Evolutionary conservation across 2,113 vertebrate genomes (phyloP).

Genomic region (Pantherophis guttatus): DNA sequence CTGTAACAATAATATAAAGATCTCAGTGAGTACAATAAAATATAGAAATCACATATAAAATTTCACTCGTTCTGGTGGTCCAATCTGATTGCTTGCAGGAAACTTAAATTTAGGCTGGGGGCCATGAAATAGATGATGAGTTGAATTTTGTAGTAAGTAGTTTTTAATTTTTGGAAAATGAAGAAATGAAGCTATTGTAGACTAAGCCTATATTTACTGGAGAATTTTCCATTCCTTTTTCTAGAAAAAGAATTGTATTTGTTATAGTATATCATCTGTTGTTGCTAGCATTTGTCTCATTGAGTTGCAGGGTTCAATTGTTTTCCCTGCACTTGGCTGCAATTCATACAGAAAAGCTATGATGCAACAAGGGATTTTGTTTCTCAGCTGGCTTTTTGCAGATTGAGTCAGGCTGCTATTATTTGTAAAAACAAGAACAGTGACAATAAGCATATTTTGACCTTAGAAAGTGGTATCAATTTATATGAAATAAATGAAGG

Average conservation of each 20-base stretch:
- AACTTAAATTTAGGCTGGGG: not conserved
- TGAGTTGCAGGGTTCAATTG: not conserved
- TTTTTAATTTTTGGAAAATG: not conserved
- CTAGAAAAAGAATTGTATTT: not conserved
- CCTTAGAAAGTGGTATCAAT: not conserved
- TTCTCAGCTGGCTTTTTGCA: not conserved
- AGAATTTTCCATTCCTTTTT: not conserved
- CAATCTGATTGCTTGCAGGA: not conserved
- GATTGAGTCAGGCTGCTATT: not conserved
- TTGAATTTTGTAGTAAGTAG: not conserved
- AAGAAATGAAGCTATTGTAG: conserved; percentile 49
- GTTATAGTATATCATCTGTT: conserved; percentile 5
- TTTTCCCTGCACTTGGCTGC: not conserved
- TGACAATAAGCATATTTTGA: not conserved
- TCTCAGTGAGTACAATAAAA: not conserved
- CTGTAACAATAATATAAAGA: not conserved
- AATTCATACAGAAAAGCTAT: not conserved
- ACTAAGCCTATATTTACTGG: conserved; percentile 15
- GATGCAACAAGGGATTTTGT: not conserved
- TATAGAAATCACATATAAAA: not conserved
- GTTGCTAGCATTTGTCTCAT: not conserved
- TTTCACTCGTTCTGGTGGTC: not conserved
- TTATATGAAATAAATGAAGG: not conserved
- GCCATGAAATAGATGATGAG: not conserved
- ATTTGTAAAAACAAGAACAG: not conserved